phyloP scores from a whole-genome alignment of 2,888 invertebrate genomes.

The Eupithecia dodoneata region DNA sequence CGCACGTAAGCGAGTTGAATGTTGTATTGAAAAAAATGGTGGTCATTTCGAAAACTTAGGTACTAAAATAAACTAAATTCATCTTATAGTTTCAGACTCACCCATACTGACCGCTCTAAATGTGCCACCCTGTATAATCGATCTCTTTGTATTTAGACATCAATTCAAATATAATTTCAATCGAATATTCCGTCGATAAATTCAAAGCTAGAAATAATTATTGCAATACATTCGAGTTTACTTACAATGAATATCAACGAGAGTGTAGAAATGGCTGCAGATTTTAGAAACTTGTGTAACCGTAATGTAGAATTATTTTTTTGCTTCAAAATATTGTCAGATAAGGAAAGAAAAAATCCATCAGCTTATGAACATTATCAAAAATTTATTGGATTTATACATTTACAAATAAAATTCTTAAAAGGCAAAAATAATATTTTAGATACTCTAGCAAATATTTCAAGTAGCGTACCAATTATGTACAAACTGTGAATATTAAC shows the following conservation, averaged over 20 bases:
- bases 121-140: too few relatives aligned
- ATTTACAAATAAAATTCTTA: not conserved
- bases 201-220: not conserved
- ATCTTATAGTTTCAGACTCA: too few relatives aligned
- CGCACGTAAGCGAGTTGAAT: too few relatives aligned
- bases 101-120: too few relatives aligned
- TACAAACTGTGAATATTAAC: too few relatives aligned
- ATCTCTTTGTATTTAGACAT: not conserved
- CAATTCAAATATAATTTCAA: not conserved
- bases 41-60: too few relatives aligned
- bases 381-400: constrained; percentile 2
- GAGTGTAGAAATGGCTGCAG: constrained; percentile 3
- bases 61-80: too few relatives aligned
- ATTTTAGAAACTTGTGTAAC: not conserved
- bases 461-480: not conserved
- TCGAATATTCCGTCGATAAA: not conserved
- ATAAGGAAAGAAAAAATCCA: not conserved
- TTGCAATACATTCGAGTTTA: not conserved
- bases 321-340: not conserved
- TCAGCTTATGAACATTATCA: not conserved
- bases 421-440: not conserved
- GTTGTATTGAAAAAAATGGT: too few relatives aligned
- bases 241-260: constrained; percentile 1
- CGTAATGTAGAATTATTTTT: not conserved
- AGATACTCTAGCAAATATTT: not conserved